Conservation (phyloP, 2,113 vertebrate species). For the Strix uralensis region DNA sequence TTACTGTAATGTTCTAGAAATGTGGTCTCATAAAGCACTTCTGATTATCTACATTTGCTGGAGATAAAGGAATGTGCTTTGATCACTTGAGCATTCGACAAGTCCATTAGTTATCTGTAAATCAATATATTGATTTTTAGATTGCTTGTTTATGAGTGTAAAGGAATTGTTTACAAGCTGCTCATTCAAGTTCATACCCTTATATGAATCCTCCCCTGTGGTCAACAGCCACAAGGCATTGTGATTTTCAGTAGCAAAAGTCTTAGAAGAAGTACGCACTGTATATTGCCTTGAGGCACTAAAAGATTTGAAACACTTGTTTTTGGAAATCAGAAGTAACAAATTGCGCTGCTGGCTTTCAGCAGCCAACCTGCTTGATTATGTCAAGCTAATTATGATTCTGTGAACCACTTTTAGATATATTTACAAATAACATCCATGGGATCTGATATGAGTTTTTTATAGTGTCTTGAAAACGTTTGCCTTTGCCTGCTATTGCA, state of each 20-base stretch:
- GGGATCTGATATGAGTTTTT: background rate
- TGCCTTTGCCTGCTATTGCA: background rate
- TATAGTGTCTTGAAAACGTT: background rate
- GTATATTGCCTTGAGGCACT: background rate
- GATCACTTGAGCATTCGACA: background rate
- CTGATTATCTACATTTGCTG: background rate
- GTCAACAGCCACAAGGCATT: background rate
- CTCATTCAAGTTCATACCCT: background rate
- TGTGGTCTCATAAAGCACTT: background rate
- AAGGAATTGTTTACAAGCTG: background rate
- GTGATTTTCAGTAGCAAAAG: background rate
- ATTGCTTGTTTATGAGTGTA: conserved; percentile 24
- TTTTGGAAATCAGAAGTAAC: background rate
- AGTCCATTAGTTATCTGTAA: conserved; percentile 31
- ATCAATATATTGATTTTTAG: conserved; percentile 22
- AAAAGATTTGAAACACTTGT: background rate
- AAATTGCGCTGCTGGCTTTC: background rate
- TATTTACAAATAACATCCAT: background rate
- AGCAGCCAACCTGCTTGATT: background rate
- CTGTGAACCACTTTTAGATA: background rate
- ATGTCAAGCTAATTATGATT: background rate
- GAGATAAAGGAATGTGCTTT: background rate
- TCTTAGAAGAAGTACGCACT: background rate
- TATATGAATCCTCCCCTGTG: background rate
- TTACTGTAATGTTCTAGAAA: background rate